These are phyloP conservation scores for Platysternon megacephalum DNA, from an alignment of 2,113 vertebrate species.

Conservation along the genomic window DNA sequence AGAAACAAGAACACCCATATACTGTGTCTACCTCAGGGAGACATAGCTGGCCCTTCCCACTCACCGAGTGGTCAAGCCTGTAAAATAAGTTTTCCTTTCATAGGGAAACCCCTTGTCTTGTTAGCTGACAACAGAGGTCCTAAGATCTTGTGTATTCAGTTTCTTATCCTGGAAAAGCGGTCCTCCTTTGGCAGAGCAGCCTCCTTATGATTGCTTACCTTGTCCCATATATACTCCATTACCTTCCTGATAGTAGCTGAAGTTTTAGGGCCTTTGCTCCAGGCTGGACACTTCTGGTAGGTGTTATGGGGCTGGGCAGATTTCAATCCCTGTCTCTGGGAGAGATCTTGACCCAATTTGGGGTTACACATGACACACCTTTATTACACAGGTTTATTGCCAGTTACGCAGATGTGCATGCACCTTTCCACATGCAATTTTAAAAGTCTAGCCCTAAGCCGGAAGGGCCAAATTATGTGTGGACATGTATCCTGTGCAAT, in stretches of 20 bases:
- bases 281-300: not conserved
- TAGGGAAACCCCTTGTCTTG: not conserved
- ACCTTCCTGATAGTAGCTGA: not conserved
- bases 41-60: not conserved
- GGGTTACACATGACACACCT: not conserved
- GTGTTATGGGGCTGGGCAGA: not conserved
- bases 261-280: not conserved
- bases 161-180: not conserved
- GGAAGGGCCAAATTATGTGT: not conserved
- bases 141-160: not conserved
- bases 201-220: not conserved
- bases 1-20: not conserved
- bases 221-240: not conserved
- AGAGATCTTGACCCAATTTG: not conserved
- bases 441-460: not conserved
- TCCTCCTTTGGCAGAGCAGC: not conserved
- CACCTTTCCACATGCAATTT: not conserved
- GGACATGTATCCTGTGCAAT: not conserved
- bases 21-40: not conserved
- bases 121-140: no score
- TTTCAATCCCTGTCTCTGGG: not conserved
- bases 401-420: no score
- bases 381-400: not conserved
- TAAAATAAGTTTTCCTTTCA: not conserved
- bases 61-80: not conserved